These are phyloP conservation scores for Premnoplex brunnescens DNA, from an alignment of 2,797 vertebrate species.

Conservation along the genomic window DNA sequence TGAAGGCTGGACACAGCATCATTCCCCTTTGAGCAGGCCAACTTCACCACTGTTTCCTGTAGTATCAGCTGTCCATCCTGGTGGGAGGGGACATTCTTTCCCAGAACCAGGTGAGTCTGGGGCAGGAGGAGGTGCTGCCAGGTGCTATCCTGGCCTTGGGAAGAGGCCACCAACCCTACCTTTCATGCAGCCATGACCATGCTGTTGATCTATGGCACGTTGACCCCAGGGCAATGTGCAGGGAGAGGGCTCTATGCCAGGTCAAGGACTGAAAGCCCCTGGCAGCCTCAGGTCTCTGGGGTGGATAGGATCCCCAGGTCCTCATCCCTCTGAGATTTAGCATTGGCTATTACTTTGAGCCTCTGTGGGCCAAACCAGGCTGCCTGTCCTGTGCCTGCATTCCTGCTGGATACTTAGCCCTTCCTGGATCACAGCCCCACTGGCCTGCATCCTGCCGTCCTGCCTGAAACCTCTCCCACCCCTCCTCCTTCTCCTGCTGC, in stretches of 20 bases:
- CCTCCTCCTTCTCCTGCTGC: neutral
- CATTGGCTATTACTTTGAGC: neutral
- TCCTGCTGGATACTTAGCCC: neutral
- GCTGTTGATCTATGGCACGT: neutral
- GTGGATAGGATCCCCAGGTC: neutral
- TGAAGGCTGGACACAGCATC: neutral
- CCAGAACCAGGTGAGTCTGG: neutral
- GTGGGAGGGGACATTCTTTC: neutral
- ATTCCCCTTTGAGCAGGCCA: neutral
- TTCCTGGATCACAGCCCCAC: fast-evolving
- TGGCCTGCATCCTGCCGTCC: neutral
- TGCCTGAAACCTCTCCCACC: neutral
- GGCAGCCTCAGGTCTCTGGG: neutral
- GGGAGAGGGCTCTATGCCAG: neutral
- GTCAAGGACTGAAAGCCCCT: neutral
- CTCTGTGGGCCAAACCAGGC: neutral
- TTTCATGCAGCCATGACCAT: neutral
- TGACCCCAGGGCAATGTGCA: neutral
- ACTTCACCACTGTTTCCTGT: neutral
- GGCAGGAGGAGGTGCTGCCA: neutral
- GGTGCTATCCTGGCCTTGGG: neutral
- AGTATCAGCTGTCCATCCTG: neutral
- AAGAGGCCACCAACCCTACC: neutral
- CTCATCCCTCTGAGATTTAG: neutral
- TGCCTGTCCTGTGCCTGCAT: neutral